Evolutionary conservation across 2,113 vertebrate genomes (phyloP).

Genomic region (Mastomys natalensis): DNA sequence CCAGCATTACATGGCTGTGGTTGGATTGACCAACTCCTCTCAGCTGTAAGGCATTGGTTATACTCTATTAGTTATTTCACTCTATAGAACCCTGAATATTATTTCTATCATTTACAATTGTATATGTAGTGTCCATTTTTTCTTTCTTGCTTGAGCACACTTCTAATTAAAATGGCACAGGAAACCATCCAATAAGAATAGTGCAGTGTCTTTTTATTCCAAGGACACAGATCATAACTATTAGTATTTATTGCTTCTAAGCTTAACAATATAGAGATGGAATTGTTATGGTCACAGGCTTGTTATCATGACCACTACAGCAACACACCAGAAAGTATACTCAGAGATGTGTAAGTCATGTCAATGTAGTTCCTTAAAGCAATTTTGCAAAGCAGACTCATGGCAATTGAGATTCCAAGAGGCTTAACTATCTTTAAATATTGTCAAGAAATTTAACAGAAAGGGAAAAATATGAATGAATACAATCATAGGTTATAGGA

Average conservation of each 20-base stretch:
- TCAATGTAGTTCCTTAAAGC: background rate
- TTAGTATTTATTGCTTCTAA: background rate
- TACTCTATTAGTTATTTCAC: background rate
- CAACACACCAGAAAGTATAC: background rate
- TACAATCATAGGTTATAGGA: background rate
- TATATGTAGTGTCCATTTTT: background rate
- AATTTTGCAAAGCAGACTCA: background rate
- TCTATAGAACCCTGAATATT: background rate
- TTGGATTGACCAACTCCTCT: background rate
- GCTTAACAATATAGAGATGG: background rate
- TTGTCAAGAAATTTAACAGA: background rate
- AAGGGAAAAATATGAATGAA: background rate
- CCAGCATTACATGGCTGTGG: too few species aligned
- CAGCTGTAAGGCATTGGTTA: background rate
- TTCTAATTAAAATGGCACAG: constrained; percentile 20
- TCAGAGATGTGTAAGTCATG: background rate
- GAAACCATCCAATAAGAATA: background rate
- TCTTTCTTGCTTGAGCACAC: background rate
- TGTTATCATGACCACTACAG: background rate
- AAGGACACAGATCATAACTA: background rate
- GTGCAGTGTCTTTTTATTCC: background rate
- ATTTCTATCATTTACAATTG: background rate
- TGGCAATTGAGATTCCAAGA: background rate
- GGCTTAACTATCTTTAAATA: background rate
- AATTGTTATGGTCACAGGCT: background rate